Percentiles rank a stretch among this genome's conserved stretches.
phyloP scores from a whole-genome alignment of 2,797 vertebrate genomes.

The Hyperoplus immaculatus region DNA sequence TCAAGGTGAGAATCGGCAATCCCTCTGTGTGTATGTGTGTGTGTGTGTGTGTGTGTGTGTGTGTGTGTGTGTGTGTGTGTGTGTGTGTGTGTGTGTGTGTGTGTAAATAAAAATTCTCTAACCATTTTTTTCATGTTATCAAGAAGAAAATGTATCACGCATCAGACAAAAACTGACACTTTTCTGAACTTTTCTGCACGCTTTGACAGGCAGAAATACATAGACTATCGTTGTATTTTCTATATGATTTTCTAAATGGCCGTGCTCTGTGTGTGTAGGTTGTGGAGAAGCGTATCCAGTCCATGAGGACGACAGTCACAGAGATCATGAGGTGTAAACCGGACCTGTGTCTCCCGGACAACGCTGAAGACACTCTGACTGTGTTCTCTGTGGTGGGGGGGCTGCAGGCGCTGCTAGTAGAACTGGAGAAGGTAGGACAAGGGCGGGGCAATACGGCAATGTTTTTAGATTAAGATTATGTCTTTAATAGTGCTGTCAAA shows the following conservation, averaged over 20 bases:
- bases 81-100: not conserved
- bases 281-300: constrained; percentile 85
- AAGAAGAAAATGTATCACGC: not conserved
- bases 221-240: not conserved
- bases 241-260: not conserved
- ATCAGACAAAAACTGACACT: not conserved
- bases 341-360: constrained; percentile 85
- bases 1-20: constrained; percentile 83
- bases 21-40: not conserved
- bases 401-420: constrained; percentile 86
- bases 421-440: constrained; percentile 87
- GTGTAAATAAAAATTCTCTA: not conserved
- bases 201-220: not conserved
- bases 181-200: not conserved
- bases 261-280: constrained; percentile 74
- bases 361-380: constrained; percentile 83
- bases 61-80: not conserved
- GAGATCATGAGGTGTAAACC: constrained; percentile 89
- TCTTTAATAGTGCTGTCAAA: too few species aligned
- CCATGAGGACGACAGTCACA: constrained; percentile 88
- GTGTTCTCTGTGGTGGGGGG: constrained; percentile 88
- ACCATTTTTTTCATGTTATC: too few species aligned
- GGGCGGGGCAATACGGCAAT: too few species aligned
- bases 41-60: not conserved
- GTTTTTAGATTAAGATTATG: too few species aligned